Base-by-base conservation (phyloP, 92 coral and sea anemone genomes). In the Porites lobata region DNA sequence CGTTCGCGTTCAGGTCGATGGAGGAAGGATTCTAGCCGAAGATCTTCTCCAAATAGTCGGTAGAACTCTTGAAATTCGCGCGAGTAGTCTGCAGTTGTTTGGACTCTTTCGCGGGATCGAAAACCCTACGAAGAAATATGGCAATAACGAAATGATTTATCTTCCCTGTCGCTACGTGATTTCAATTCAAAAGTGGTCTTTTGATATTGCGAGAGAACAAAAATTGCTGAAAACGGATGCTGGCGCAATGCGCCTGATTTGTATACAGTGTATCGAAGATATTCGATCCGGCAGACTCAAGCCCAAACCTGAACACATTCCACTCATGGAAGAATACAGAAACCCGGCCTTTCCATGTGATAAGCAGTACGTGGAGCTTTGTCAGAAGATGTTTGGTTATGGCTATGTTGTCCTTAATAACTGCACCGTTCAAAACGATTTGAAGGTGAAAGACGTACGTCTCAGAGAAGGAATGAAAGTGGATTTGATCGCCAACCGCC, bases 181-280 rank as follows among this genome's bases (percentile, higher is more conserved):
- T 32, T 96, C 99, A 72, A 85, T 93, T 18, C 99, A 96, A 78
- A 88, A 92, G 65, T 96, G 99, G 99, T 96, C 98, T 7, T 96
- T 96, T 81, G 98, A 96, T 72, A 75, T 96, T 53, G 86, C 90
- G 7, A 88, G 96, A 74, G 99, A 96, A 76, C 96, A 91, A 72
- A 93, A 87, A 54, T 81, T 82, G 7, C 81, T 96, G 6, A 89
- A 87, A 58, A 91, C 99, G 8, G 98, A 96, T 9, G 94, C 93
- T 8, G 99, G 95, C 0, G 98, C 99, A 1, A 73, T 91, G 91
- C 96, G 87, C 50, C 69, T 96, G 76, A 32, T 94, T 9, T 89
- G 88, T 22, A 10, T 92, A 43, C 98, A 96, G 68, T 89, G 96
- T 57, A 87, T 88, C 50, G 94, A 90, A 18, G 96, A 94, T 26